These are phyloP conservation scores for Tolmerus cingulatus DNA, from an alignment of 2,888 invertebrate species.

Conservation along the genomic window DNA sequence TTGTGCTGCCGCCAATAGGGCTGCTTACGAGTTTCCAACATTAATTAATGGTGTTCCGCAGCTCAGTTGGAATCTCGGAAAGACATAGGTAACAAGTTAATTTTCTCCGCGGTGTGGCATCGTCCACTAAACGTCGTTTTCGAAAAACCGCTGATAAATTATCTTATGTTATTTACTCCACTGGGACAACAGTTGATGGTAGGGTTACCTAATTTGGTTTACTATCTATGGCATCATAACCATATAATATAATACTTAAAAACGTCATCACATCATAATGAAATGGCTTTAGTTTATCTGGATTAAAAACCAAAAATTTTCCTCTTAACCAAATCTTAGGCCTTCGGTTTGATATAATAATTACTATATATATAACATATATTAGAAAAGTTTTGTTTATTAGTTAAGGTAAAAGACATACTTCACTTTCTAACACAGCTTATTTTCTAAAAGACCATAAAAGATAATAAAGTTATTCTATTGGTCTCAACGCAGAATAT, in stretches of 20 bases:
- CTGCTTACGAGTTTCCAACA: constrained; percentile 13
- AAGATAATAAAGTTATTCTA: no score
- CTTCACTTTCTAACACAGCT: no score
- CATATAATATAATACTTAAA: background rate
- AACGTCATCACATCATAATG: no score
- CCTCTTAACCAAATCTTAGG: no score
- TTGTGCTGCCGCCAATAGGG: background rate
- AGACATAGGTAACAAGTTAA: constrained; percentile 20
- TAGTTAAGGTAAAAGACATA: no score
- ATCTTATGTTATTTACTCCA: background rate
- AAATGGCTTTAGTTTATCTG: no score
- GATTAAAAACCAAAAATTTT: no score
- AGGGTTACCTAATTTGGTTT: background rate
- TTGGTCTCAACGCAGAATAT: no score
- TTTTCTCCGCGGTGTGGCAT: background rate
- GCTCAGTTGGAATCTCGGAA: background rate
- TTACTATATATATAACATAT: no score
- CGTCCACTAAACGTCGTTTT: background rate
- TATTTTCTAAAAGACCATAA: no score
- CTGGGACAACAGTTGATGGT: background rate
- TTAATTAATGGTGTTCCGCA: constrained; percentile 30
- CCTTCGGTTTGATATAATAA: no score
- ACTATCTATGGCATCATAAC: background rate
- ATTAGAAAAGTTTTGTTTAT: no score
- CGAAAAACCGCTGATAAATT: background rate